These are phyloP conservation scores for Xestia sexstrigata DNA, from an alignment of 2,888 invertebrate genomes.

Conservation along the genomic window DNA sequence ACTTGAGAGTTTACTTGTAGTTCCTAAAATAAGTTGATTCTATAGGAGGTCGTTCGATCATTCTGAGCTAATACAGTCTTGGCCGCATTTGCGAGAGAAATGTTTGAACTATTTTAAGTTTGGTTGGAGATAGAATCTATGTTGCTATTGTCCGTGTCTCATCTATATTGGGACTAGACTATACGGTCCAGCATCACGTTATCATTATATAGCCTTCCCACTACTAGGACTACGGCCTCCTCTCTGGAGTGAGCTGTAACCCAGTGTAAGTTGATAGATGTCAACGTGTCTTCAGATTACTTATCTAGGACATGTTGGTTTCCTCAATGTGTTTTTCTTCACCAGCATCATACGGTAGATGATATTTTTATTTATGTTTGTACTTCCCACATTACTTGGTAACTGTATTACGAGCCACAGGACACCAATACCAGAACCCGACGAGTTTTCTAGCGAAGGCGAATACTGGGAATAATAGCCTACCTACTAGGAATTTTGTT, in stretches of 20 bases:
- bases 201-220: not conserved
- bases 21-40: not conserved
- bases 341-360: not conserved
- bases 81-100: not conserved
- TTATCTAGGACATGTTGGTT: not conserved
- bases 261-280: not conserved
- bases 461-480: not conserved
- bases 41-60: not conserved
- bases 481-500: not conserved
- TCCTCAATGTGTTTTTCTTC: not conserved
- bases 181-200: not conserved
- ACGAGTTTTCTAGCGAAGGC: not conserved
- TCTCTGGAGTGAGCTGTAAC: not conserved
- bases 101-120: not conserved
- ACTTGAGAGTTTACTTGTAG: not conserved
- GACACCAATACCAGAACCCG: not conserved
- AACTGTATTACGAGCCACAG: not conserved
- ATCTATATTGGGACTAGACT: not conserved
- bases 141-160: not conserved
- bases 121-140: not conserved
- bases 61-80: constrained; percentile 3
- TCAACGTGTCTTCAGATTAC: not conserved
- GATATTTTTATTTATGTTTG: not conserved
- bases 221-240: not conserved
- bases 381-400: not conserved